These are phyloP conservation scores for Heterohyrax brucei DNA, from an alignment of 2,797 vertebrate species.

Conservation along the genomic window DNA sequence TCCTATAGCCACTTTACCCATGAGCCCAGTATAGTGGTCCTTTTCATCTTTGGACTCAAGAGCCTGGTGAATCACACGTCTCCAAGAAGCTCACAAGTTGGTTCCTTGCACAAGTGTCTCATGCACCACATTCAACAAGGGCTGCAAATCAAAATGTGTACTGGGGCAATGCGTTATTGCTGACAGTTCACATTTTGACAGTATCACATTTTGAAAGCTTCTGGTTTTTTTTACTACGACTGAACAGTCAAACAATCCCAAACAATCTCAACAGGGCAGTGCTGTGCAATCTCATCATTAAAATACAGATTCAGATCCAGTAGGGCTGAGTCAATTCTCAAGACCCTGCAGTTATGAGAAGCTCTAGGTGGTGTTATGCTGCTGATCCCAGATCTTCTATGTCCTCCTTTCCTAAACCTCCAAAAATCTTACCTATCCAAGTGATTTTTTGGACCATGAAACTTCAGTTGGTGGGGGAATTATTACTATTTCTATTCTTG, in stretches of 20 bases:
- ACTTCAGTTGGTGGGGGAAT: background rate
- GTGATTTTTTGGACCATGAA: background rate
- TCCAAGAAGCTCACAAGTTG: background rate
- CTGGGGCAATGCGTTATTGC: background rate
- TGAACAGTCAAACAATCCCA: background rate
- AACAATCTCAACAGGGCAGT: background rate
- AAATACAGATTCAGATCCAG: background rate
- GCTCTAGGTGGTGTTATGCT: rapidly evolving
- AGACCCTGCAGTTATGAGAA: background rate
- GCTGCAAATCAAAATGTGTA: background rate
- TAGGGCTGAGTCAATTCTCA: background rate
- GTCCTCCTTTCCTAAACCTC: background rate
- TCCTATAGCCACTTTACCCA: background rate
- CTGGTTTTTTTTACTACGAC: background rate
- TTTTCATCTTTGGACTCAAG: background rate
- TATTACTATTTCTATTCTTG: background rate
- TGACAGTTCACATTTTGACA: background rate
- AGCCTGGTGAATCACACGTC: background rate
- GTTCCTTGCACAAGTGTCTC: background rate
- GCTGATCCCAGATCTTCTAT: background rate
- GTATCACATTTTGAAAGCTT: background rate
- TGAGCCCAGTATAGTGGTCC: background rate
- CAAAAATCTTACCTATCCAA: background rate
- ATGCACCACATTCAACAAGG: background rate
- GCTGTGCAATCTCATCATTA: too few species aligned